Evolutionary conservation across 2,888 invertebrate genomes (phyloP), one percentile per base, ranked within the genome.

Genomic region (Thysanoteuthis rhombus): DNA sequence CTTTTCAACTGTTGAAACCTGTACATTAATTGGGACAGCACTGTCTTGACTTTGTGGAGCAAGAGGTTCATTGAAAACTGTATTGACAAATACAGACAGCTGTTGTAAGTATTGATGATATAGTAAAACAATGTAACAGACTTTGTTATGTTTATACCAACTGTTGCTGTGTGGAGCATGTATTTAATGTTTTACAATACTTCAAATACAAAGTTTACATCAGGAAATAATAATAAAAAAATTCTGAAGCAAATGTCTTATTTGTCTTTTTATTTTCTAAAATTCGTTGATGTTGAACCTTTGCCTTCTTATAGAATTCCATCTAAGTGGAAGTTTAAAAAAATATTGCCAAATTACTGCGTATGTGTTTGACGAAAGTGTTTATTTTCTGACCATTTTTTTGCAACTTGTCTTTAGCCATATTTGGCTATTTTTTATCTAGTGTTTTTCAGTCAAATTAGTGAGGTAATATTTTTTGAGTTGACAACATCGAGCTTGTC

Each of bases 91-190:
- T 91, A 91, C 91, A 28, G 91, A 38, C 39, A 45, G 42, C 39
- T 91, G 91, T 91, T 91, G 91, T 91, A 91, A 91, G 91, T 91
- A 91, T 91, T 91, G 42, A 32, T 45, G 42, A 91, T 91, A 32
- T 42, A 39, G 42, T 45, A 91, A 91, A 91, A 91, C 40, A 91
- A 39, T 42, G 42, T 40, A 32, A 91, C 39, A 91, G 40, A 91
- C 91, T 91, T 91, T 91, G 91, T 91, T 91, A 91, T 91, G 91
- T 91, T 91, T 91, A 38, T 91, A 91, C 91, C 39, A 91, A 45
- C 40, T 91, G 42, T 91, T 42, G 91, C 42, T 40, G 42, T 75
- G 75, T 91, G 91, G 42, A 91, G 39, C 91, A 91, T 91, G 39
- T 91, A 91, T 91, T 91, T 91, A 91, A 91, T 42, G 39, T 32